A percentile compares a stretch with the other conserved stretches of the same genome.
phyloP scores from a whole-genome alignment of 2,888 invertebrate genomes.

The Nebria brevicollis region DNA sequence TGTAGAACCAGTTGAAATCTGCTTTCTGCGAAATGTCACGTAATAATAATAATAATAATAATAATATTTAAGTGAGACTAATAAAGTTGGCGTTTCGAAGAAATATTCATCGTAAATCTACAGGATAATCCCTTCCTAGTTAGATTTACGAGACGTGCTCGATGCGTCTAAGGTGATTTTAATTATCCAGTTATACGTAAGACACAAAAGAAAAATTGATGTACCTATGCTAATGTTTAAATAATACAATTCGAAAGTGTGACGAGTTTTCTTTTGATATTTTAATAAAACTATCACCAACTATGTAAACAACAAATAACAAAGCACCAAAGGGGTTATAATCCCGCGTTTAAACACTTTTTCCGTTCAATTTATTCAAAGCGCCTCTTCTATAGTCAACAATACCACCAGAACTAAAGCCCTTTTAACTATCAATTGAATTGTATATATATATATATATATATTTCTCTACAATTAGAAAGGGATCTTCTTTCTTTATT shows the following conservation, averaged over 20 bases:
- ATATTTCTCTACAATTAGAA: constrained; percentile 2
- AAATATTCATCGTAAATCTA: constrained; percentile 38
- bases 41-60: constrained; percentile 24
- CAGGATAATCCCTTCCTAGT: constrained; percentile 30
- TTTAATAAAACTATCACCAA: constrained; percentile 11
- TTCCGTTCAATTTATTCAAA: constrained; percentile 42
- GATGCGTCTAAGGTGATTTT: neutral
- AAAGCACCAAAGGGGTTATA: constrained; percentile 33
- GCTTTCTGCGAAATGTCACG: constrained; percentile 36
- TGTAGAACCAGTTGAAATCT: constrained; percentile 13
- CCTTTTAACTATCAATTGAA: constrained; percentile 43
- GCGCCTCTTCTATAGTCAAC: constrained; percentile 7
- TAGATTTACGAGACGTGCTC: constrained; percentile 33
- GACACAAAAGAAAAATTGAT: neutral
- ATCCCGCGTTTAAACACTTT: constrained; percentile 36
- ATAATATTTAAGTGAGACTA: constrained; percentile 12
- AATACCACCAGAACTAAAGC: constrained; percentile 8
- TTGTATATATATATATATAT: too few species aligned
- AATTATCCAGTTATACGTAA: constrained; percentile 22
- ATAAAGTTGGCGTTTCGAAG: constrained; percentile 36
- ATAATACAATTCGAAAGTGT: neutral
- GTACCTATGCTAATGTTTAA: neutral
- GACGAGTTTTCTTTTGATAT: neutral
- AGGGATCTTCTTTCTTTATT: neutral
- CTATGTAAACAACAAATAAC: constrained; percentile 15